These are phyloP conservation scores for Paedocypris micromegethes DNA, from an alignment of 2,797 vertebrate species.

Conservation along the genomic window DNA sequence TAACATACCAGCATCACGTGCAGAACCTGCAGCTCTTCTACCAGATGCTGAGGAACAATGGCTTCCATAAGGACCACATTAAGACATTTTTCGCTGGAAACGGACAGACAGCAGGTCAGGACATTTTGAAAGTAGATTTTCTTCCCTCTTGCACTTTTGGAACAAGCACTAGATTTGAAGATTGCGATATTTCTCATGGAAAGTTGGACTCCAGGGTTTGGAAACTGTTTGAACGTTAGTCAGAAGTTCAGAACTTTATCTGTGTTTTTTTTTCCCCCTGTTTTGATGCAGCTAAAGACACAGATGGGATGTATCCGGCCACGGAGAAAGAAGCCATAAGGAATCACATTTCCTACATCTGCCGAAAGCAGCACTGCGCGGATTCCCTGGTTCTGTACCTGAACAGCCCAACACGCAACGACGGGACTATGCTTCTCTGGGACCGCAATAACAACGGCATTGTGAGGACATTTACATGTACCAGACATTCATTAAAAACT, in stretches of 20 bases:
- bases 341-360: conserved; percentile 74
- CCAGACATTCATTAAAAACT: not conserved
- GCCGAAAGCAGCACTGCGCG: conserved; percentile 74
- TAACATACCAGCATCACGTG: conserved; percentile 68
- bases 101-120: conserved; percentile 66
- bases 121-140: no score
- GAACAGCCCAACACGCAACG: conserved; percentile 73
- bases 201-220: no score
- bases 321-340: conserved; percentile 73
- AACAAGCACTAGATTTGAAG: no score
- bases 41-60: conserved; percentile 70
- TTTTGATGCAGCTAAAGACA: conserved; percentile 53
- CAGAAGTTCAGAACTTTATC: no score
- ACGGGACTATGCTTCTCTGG: conserved; percentile 78
- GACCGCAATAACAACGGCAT: conserved; percentile 76
- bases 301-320: conserved; percentile 67
- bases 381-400: conserved; percentile 75
- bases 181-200: no score
- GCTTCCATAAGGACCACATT: conserved; percentile 74
- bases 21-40: conserved; percentile 69
- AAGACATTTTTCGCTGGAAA: conserved; percentile 74
- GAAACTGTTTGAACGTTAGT: no score
- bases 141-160: no score
- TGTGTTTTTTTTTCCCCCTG: not conserved
- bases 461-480: conserved; percentile 52